These are phyloP conservation scores for Phrixothrix hirtus DNA, from an alignment of 2,888 invertebrate genomes.

Conservation along the genomic window DNA sequence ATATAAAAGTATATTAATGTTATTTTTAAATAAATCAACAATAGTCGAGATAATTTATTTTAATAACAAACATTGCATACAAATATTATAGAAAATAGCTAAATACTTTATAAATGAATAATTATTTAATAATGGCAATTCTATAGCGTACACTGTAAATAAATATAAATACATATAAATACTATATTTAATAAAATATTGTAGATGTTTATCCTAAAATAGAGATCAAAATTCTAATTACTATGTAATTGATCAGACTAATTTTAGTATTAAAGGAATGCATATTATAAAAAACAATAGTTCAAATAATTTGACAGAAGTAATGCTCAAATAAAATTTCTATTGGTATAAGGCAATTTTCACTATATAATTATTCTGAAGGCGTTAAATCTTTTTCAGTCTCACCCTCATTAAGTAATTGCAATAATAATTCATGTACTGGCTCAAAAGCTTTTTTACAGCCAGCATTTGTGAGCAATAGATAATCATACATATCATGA, in stretches of 20 bases:
- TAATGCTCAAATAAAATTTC: background rate
- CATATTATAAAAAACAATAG: background rate
- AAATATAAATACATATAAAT: no score
- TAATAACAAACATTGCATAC: no score
- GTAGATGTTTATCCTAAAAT: background rate
- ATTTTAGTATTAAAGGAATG: background rate
- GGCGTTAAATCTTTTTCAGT: constrained; percentile 74
- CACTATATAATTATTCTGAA: constrained; percentile 61
- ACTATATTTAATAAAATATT: no score
- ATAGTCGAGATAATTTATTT: no score
- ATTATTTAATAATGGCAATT: no score
- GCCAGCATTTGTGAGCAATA: constrained; percentile 83
- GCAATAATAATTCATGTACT: constrained; percentile 76
- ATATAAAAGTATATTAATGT: no score
- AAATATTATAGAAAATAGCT: no score
- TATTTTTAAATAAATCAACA: no score
- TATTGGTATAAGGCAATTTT: constrained; percentile 3
- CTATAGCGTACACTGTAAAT: no score
- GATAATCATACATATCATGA: constrained; percentile 90
- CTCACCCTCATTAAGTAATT: constrained; percentile 76
- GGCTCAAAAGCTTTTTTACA: constrained; percentile 87
- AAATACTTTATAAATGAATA: no score
- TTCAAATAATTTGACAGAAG: no score
- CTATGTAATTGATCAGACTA: background rate
- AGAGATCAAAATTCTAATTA: background rate